A percentile compares a stretch with the other conserved stretches of the same genome.
phyloP scores from a whole-genome alignment of 2,113 vertebrate species.

The Heliornis fulica region DNA sequence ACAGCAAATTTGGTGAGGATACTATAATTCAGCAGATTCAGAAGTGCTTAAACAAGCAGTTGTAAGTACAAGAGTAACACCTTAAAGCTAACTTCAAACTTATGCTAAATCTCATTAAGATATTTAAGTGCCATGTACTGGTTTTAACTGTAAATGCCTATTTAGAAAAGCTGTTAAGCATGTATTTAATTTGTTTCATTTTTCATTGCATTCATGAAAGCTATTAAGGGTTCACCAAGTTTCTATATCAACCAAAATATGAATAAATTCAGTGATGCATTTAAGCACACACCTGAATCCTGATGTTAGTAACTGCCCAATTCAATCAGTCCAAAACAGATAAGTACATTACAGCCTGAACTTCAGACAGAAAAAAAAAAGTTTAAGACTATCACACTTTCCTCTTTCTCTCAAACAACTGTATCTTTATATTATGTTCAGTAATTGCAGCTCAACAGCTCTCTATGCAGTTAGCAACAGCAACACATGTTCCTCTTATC shows the following conservation, averaged over 20 bases:
- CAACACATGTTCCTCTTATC: neutral
- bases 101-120: neutral
- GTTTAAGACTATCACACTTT: too few species aligned
- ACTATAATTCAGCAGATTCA: neutral
- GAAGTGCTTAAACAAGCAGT: neutral
- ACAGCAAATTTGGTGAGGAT: neutral
- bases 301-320: neutral
- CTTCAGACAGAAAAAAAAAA: neutral
- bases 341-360: neutral
- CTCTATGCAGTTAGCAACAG: neutral
- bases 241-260: neutral
- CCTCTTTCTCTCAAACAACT: neutral
- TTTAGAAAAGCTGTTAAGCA: neutral
- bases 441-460: neutral
- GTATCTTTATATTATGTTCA: neutral
- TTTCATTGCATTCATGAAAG: neutral
- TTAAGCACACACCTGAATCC: neutral
- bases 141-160: neutral
- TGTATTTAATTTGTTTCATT: neutral
- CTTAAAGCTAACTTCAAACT: neutral
- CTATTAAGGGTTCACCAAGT: neutral
- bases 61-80: neutral
- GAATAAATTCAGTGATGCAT: neutral
- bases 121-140: neutral
- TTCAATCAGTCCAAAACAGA: neutral